phyloP scores from a whole-genome alignment of 2,888 invertebrate species.

The Harmothoe impar region DNA sequence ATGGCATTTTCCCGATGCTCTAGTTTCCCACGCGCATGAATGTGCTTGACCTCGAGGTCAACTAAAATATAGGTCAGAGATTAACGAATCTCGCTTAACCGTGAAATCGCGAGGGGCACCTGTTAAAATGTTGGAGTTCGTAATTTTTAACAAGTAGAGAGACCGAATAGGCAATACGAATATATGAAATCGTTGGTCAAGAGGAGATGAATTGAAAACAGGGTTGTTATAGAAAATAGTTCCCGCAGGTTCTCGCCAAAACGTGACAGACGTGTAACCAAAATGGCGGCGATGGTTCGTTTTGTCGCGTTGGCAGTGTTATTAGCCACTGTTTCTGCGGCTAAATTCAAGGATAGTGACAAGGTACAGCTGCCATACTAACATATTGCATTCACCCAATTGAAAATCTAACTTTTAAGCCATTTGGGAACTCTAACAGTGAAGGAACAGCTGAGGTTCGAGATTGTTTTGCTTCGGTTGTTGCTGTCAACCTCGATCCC shows the following conservation, averaged over 20 bases:
- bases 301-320: constrained; percentile 79
- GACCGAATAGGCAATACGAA: not conserved
- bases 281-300: constrained; percentile 76
- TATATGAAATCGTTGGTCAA: no score
- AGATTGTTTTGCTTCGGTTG: constrained; percentile 4
- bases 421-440: not conserved
- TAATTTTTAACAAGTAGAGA: not conserved
- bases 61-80: constrained; percentile 50
- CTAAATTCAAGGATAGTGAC: constrained; percentile 77
- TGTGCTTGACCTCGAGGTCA: constrained; percentile 43
- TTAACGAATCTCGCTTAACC: constrained; percentile 30
- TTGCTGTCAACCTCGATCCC: not conserved
- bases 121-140: not conserved
- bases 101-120: not conserved
- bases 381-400: not conserved
- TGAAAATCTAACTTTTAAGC: not conserved
- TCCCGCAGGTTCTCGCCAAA: not conserved
- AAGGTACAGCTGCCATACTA: constrained; percentile 73
- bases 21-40: constrained; percentile 51
- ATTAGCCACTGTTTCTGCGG: constrained; percentile 68
- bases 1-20: not conserved
- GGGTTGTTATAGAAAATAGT: not conserved
- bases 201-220: not conserved
- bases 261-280: constrained; percentile 52
- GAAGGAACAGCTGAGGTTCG: not conserved